Conservation (phyloP, 2,113 vertebrate species). For the Alces alces region DNA sequence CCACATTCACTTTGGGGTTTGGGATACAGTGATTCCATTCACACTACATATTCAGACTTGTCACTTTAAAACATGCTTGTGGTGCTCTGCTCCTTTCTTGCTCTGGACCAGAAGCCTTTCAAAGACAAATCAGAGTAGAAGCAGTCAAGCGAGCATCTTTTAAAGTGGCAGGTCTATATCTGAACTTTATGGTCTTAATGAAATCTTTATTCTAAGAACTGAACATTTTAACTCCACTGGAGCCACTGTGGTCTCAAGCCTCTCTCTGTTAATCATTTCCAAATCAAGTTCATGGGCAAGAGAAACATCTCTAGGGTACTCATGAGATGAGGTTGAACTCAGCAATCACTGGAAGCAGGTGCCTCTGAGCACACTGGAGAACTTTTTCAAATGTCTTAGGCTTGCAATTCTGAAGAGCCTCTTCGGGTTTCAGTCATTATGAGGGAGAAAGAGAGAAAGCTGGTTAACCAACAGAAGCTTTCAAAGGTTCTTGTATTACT, state of each 20-base stretch:
- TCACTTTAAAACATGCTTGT: constrained; percentile 52
- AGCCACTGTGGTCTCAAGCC: constrained; percentile 20
- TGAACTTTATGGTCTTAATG: constrained; percentile 53
- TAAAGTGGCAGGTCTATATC: constrained; percentile 61
- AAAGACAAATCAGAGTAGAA: constrained; percentile 42
- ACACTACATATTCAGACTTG: constrained; percentile 42
- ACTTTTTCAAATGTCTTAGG: constrained; percentile 44
- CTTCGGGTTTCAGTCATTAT: background rate
- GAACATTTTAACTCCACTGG: constrained; percentile 50
- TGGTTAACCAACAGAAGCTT: constrained; percentile 51
- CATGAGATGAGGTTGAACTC: constrained; percentile 45
- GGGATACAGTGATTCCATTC: constrained; percentile 52
- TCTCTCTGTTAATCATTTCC: constrained; percentile 58
- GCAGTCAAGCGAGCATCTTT: constrained; percentile 56
- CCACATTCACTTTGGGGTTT: constrained; percentile 48
- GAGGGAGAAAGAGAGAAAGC: background rate
- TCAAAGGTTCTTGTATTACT: constrained; percentile 42
- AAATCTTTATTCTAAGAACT: constrained; percentile 63
- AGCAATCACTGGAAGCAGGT: background rate
- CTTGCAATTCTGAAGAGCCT: constrained; percentile 34
- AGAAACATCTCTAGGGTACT: constrained; percentile 38
- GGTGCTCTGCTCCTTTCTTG: constrained; percentile 6
- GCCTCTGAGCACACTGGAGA: constrained; percentile 29
- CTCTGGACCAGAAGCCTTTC: constrained; percentile 50
- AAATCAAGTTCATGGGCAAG: constrained; percentile 62